Conservation (phyloP, 2,888 invertebrate genomes). For the Phymatocera aterrima region DNA sequence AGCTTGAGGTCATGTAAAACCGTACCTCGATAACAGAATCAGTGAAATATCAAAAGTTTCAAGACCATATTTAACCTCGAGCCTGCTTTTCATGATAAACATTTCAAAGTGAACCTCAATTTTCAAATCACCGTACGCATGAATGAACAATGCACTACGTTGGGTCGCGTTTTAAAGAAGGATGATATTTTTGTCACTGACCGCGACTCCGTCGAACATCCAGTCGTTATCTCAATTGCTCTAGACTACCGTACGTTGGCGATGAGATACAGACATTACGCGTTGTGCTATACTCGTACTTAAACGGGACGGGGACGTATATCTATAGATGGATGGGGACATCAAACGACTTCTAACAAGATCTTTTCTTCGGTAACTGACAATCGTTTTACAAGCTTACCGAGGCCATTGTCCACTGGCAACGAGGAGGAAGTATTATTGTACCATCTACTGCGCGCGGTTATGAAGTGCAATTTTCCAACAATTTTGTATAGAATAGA, state of each 20-base stretch:
- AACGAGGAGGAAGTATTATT: not conserved
- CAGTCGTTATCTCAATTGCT: conserved; percentile 44
- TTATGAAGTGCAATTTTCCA: conserved; percentile 5
- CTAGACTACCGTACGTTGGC: conserved; percentile 35
- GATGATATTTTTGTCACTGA: conserved; percentile 35
- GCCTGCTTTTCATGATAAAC: conserved; percentile 4
- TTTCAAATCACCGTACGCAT: conserved; percentile 34
- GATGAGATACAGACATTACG: conserved; percentile 35
- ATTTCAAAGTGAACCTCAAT: conserved; percentile 33
- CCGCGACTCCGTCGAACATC: conserved; percentile 31
- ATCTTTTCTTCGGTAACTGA: conserved; percentile 40
- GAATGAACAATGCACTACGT: too few species aligned
- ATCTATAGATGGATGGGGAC: conserved; percentile 14
- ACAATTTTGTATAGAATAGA: conserved; percentile 14
- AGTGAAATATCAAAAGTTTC: not conserved
- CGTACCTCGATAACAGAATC: not conserved
- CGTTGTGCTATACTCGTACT: not conserved
- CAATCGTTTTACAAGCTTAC: conserved; percentile 38
- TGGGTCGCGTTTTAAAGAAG: not conserved
- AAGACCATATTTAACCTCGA: not conserved
- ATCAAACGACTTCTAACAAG: conserved; percentile 37
- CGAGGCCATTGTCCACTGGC: conserved; percentile 35
- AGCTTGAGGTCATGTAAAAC: not conserved
- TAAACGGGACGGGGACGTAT: not conserved
- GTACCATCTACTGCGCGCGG: not conserved